Base-by-base conservation (phyloP, 2,113 vertebrate species). In the Tenebrosternarchus preto region DNA sequence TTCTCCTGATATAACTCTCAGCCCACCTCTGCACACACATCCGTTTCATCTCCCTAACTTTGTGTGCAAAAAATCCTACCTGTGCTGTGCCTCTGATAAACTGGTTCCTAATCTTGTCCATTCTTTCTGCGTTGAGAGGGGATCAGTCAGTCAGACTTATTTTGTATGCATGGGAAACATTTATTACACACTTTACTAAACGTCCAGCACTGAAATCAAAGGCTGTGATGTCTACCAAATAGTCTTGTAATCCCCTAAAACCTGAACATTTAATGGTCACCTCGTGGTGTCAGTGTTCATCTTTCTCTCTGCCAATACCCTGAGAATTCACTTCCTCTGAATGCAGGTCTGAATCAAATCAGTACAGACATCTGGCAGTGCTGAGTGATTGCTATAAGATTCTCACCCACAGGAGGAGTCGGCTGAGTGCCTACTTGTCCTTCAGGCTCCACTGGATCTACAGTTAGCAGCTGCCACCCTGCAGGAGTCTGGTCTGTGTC, bases 61-160 rank as follows among this genome's bases (percentile, higher is more conserved):
- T n/a, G n/a, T n/a, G n/a, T n/a, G n/a, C n/a, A n/a, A n/a, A n/a
- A n/a, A n/a, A n/a, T n/a, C n/a, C n/a, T n/a, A n/a, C n/a, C n/a
- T n/a, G n/a, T n/a, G n/a, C n/a, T n/a, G n/a, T n/a, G n/a, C n/a
- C n/a, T n/a, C n/a, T n/a, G n/a, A n/a, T n/a, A n/a, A n/a, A n/a
- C n/a, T n/a, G n/a, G n/a, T n/a, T n/a, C n/a, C n/a, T n/a, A n/a
- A n/a, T n/a, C n/a, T n/a, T n/a, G n/a, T n/a, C 77, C 75, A 80
- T 24, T 73, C 80, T n/a, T n/a, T 81, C 50, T 39, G 22, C 71
- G 56, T 29, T 59, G 50, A 77, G 69, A 75, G 19, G 17, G 15
- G 68, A 86, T 56, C 53, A 55, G 71, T 69, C 80, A 68, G 76
- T 53, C 53, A 85, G 61, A 91, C 88, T 87, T 89, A 90, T 89